Conservation (phyloP, 2,797 vertebrate genomes). For the Chrysocyon brachyurus region DNA sequence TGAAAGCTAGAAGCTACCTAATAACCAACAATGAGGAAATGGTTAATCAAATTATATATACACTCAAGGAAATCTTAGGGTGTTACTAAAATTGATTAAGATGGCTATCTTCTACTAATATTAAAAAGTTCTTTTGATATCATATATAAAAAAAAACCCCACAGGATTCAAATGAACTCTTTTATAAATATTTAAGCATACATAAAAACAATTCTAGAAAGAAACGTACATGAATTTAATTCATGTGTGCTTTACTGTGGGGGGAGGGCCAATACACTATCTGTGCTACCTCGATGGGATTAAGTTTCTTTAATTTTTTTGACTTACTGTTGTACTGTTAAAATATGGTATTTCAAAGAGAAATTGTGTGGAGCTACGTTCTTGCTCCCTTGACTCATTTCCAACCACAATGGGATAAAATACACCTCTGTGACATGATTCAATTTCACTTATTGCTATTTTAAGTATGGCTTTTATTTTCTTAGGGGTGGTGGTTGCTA, state of each 20-base stretch:
- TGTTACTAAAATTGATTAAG: background rate
- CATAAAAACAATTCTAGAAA: background rate
- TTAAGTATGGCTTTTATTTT: background rate
- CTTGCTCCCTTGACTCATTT: background rate
- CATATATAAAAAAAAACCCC: background rate
- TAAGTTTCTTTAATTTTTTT: background rate
- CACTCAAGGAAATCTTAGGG: background rate
- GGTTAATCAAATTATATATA: background rate
- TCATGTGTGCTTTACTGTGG: background rate
- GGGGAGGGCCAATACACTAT: background rate
- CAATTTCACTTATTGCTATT: background rate
- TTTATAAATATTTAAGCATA: background rate
- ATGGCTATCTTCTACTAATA: background rate
- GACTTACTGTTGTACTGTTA: background rate
- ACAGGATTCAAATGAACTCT: background rate
- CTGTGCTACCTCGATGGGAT: background rate
- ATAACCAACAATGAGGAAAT: background rate
- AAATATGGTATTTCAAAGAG: background rate
- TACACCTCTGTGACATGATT: background rate
- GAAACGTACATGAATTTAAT: background rate
- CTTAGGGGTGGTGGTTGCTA: background rate
- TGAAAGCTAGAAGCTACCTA: background rate
- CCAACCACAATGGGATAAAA: background rate
- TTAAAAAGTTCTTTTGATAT: background rate
- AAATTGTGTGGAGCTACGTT: background rate